A percentile compares a stretch with the other conserved stretches of the same genome.
Evolutionary conservation across 2,797 vertebrate species (phyloP).

Genomic region (Gila robusta): DNA sequence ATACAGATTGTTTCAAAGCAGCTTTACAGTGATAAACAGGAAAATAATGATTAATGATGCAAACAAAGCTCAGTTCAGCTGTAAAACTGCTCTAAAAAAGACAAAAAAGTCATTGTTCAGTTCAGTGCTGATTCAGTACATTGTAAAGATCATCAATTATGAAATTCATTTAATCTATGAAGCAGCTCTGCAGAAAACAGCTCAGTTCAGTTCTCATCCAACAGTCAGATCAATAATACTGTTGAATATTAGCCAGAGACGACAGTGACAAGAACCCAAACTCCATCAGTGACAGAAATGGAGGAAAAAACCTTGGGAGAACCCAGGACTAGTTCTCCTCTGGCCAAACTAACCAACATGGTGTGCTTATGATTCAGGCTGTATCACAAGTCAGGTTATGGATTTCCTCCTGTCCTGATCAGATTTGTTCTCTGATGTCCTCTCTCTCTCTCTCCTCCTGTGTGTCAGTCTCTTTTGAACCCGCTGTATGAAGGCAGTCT

Average conservation of each 20-base stretch:
- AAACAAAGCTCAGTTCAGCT: not conserved
- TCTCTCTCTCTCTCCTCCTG: no score
- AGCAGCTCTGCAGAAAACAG: not conserved
- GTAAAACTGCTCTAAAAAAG: not conserved
- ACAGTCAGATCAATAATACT: not conserved
- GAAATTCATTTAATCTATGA: not conserved
- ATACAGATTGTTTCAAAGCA: not conserved
- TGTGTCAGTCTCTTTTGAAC: constrained; percentile 76
- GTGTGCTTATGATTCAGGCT: not conserved
- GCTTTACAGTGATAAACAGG: not conserved
- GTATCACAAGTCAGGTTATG: no score
- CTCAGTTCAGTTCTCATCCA: not conserved
- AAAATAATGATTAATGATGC: not conserved
- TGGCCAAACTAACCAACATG: not conserved
- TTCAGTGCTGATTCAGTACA: not conserved
- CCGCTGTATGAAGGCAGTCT: constrained; percentile 79
- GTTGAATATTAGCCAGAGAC: not conserved
- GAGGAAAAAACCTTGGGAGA: not conserved
- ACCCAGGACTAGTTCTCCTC: not conserved
- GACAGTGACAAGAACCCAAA: not conserved
- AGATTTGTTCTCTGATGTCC: not conserved
- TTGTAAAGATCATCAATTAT: not conserved
- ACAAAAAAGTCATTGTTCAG: not conserved
- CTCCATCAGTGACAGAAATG: not conserved
- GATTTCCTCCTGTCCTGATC: not conserved